Conservation (phyloP, 2,113 vertebrate genomes). For the Microtus montanus region DNA sequence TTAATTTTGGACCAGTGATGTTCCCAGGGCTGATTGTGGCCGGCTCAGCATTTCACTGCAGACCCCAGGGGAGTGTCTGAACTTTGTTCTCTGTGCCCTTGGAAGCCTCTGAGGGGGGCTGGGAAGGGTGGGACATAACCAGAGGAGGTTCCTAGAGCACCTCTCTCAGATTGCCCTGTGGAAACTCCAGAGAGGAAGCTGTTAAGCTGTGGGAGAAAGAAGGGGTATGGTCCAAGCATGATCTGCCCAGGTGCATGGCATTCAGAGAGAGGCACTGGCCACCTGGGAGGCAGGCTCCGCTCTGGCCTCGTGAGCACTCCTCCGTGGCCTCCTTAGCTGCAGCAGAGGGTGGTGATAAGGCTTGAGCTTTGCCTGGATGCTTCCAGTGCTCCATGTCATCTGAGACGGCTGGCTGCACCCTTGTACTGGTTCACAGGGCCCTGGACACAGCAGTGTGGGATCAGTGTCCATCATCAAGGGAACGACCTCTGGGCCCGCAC, state of each 20-base stretch:
- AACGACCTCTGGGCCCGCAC: not conserved
- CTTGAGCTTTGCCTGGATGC: not conserved
- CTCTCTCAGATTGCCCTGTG: too few species aligned
- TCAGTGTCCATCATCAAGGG: not conserved
- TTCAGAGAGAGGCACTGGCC: not conserved
- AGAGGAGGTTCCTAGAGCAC: not conserved
- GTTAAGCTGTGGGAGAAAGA: not conserved
- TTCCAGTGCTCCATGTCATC: not conserved
- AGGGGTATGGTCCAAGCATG: too few species aligned
- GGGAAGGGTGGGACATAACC: not conserved
- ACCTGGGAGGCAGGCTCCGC: not conserved
- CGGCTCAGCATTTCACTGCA: not conserved
- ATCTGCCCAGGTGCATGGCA: too few species aligned
- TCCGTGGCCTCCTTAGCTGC: not conserved
- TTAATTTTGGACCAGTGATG: not conserved
- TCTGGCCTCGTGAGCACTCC: fast-evolving
- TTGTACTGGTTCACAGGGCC: not conserved
- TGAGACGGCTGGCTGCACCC: not conserved
- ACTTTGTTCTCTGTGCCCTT: not conserved
- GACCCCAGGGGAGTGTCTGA: not conserved
- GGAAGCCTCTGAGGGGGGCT: not conserved
- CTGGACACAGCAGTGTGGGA: not conserved
- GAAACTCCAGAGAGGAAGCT: not conserved
- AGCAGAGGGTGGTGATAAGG: too few species aligned
- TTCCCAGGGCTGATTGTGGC: not conserved